Evolutionary conservation across 2,113 vertebrate genomes (phyloP), one percentile per base, ranked within the genome.

Genomic region (Uropsilus gracilis): DNA sequence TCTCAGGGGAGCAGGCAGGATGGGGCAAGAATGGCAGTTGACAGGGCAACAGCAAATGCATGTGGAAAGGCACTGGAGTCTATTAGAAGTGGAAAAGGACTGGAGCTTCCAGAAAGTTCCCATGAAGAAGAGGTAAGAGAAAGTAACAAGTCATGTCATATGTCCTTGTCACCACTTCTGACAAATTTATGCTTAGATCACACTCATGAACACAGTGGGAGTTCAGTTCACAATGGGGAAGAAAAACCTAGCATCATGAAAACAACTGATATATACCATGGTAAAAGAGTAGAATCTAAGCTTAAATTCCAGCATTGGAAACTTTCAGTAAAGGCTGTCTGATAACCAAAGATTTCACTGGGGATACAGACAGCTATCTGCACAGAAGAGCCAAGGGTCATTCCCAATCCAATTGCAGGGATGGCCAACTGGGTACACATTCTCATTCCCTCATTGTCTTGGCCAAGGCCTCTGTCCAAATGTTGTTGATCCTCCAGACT

Each of bases 41-140:
- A 0, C 4, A 3, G 28, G 30, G 3, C 14, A 8, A 22, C 1
- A 53, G 22, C 17, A 64, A 30, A 20, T 0, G 2, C 50, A 3
- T 53, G 50, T 18, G 20, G 50, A 0, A 8, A 0, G 0, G 0
- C 0, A 0, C 0, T 5, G 48, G 16, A 13, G 12, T 30, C 22
- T 8, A 2, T 8, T 18, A 3, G 17, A 0, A 11, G 30, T 0
- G 42, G 68, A 11, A 13, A 37, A 28, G 16, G 14, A 2, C 71
- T 2, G 4, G 1, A 8, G 1, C 3, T 20, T 11, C 30, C 44
- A 0, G 26, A 1, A 14, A 53, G 4, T 14, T 5, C 42, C 13
- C 18, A 6, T 0, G 0, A 68, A 6, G 1, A 69, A 44, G 22
- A 42, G 3, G 32, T 68, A 59, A 28, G 14, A 12, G 9, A 32